phyloP scores from a whole-genome alignment of 1,140 invertebrate genomes.

The Zophobas atratus region DNA sequence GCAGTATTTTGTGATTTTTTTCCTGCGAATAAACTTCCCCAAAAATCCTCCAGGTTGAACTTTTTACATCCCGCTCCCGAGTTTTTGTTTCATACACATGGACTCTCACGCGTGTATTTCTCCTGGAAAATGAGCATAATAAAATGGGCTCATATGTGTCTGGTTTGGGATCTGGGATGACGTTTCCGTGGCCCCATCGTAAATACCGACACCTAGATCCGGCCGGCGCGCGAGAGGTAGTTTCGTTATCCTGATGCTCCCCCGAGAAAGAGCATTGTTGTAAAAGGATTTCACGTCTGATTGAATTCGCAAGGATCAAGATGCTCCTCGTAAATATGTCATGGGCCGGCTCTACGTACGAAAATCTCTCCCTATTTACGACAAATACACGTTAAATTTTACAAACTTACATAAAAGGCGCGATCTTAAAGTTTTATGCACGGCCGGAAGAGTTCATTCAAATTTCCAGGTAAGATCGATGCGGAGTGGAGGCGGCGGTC shows the following conservation, averaged over 20 bases:
- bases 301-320: constrained; percentile 44
- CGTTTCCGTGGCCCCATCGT: constrained; percentile 26
- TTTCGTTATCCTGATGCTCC: constrained; percentile 17
- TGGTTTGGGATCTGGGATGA: constrained; percentile 31
- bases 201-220: constrained; percentile 40
- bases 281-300: constrained; percentile 46
- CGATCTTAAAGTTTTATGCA: constrained; percentile 31
- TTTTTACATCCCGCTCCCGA: no score
- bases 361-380: constrained; percentile 27
- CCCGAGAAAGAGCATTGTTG: constrained; percentile 33
- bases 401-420: constrained; percentile 18
- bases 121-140: constrained; percentile 37
- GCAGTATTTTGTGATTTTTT: no score
- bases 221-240: constrained; percentile 12
- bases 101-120: constrained; percentile 25
- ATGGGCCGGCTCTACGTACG: neutral
- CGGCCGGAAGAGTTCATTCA: constrained; percentile 31
- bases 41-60: no score
- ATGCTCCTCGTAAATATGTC: constrained; percentile 32
- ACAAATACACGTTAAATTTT: constrained; percentile 32
- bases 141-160: constrained; percentile 48
- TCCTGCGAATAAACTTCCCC: no score
- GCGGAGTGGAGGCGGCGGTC: neutral
- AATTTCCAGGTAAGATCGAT: constrained; percentile 9
- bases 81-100: neutral